phyloP scores from a whole-genome alignment of 1,140 invertebrate species.

The Drosophila nigrodunni region DNA sequence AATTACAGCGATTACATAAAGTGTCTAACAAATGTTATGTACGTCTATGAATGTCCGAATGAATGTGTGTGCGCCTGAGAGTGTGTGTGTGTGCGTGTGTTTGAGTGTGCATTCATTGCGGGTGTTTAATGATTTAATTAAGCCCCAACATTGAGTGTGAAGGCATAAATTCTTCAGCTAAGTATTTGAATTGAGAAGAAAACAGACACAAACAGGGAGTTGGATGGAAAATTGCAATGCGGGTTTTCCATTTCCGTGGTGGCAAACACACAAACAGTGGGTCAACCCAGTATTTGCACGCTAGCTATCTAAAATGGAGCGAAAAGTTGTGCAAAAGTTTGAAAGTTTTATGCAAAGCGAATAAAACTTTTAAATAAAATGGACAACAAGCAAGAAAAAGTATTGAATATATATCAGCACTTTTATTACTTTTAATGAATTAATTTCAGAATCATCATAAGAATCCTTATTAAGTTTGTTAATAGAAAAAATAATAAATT shows the following conservation, averaged over 20 bases:
- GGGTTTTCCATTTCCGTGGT: conserved; percentile 21
- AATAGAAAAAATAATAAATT: too few species aligned
- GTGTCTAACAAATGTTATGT: conserved; percentile 31
- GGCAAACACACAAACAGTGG: conserved; percentile 38
- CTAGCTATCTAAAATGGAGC: too few species aligned
- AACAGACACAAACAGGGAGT: neutral
- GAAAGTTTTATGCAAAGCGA: too few species aligned
- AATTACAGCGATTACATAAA: conserved; percentile 61
- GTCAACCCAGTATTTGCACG: too few species aligned
- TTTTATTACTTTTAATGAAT: too few species aligned
- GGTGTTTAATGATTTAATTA: conserved; percentile 19
- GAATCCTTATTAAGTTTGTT: too few species aligned
- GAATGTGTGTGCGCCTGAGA: neutral
- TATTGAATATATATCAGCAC: too few species aligned
- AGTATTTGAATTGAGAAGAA: conserved; percentile 8
- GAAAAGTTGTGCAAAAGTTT: too few species aligned
- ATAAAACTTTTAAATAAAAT: too few species aligned
- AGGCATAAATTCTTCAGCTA: conserved; percentile 6
- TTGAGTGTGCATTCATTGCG: conserved; percentile 3
- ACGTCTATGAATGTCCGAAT: conserved; percentile 2
- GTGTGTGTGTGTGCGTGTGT: neutral
- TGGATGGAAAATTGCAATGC: neutral
- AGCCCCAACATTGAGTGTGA: conserved; percentile 15
- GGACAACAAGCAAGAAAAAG: too few species aligned
- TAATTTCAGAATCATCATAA: too few species aligned